phyloP scores from a whole-genome alignment of 2,888 invertebrate genomes.

The Apamea sordens region DNA sequence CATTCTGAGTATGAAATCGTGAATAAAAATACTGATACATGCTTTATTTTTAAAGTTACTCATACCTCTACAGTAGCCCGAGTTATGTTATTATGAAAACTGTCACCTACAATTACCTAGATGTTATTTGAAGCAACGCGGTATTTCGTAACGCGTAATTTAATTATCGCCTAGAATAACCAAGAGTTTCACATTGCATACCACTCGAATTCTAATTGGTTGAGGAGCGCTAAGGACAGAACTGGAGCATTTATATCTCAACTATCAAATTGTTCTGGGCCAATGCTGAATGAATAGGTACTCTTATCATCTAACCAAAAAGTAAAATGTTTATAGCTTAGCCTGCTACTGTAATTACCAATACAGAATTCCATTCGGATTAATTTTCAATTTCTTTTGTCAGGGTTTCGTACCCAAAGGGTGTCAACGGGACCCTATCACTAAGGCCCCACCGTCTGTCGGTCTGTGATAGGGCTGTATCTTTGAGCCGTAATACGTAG shows the following conservation, averaged over 20 bases:
- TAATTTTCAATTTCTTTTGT: background rate
- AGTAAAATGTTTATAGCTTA: background rate
- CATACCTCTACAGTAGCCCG: background rate
- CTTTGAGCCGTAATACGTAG: background rate
- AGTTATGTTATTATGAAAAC: background rate
- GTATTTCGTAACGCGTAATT: background rate
- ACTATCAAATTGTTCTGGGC: background rate
- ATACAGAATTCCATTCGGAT: background rate
- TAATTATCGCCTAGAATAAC: slow-evolving; percentile 44
- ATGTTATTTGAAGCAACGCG: background rate
- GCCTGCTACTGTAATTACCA: background rate
- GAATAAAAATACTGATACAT: background rate
- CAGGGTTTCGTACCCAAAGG: background rate
- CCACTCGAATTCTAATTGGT: slow-evolving; percentile 37
- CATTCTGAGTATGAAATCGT: background rate
- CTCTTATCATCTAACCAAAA: background rate
- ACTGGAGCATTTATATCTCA: slow-evolving; percentile 20
- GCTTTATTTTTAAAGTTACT: background rate
- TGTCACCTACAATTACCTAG: background rate
- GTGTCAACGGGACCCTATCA: background rate
- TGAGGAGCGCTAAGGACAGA: slow-evolving; percentile 28
- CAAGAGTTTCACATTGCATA: slow-evolving; percentile 33
- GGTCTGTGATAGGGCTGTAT: background rate
- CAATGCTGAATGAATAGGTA: background rate
- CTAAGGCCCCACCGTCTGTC: background rate